A percentile compares a stretch with the other conserved stretches of the same genome.
Evolutionary conservation across 2,888 invertebrate genomes (phyloP).

Genomic region (Alentia gelatinosa): DNA sequence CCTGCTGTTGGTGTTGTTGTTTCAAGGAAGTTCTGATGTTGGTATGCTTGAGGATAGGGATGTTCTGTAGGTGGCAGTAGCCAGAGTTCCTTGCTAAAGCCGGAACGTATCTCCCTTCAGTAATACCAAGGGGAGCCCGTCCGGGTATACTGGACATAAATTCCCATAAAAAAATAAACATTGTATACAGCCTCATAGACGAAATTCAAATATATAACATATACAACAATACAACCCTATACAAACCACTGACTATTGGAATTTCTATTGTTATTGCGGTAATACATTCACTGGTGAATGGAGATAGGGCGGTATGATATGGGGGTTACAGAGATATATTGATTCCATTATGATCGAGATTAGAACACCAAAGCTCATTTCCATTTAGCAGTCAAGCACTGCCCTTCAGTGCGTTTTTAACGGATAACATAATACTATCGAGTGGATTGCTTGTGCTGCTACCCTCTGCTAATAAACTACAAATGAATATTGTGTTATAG

Average conservation of each 20-base stretch:
- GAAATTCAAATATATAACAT: background rate
- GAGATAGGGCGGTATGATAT: background rate
- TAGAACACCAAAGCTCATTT: background rate
- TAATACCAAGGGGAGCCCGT: too few relatives aligned
- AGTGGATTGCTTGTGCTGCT: background rate
- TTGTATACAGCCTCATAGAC: background rate
- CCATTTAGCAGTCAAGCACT: background rate
- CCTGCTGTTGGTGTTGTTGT: background rate
- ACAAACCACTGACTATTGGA: background rate
- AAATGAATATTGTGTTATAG: background rate
- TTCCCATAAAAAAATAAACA: too few relatives aligned
- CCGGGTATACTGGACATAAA: too few relatives aligned
- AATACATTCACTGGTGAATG: background rate
- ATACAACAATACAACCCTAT: background rate
- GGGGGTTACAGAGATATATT: background rate
- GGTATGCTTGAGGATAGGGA: too few relatives aligned
- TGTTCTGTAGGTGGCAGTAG: too few relatives aligned
- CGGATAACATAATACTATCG: background rate
- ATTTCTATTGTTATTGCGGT: background rate
- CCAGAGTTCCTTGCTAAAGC: too few relatives aligned
- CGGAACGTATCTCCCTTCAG: too few relatives aligned
- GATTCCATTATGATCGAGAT: background rate
- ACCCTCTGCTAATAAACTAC: background rate
- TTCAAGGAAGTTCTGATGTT: too few relatives aligned
- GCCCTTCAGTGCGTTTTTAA: background rate